A percentile compares a stretch with the other conserved stretches of the same genome.
These are phyloP conservation scores for Carcharodon carcharias DNA, from an alignment of 2,797 vertebrate genomes.

Conservation along the genomic window DNA sequence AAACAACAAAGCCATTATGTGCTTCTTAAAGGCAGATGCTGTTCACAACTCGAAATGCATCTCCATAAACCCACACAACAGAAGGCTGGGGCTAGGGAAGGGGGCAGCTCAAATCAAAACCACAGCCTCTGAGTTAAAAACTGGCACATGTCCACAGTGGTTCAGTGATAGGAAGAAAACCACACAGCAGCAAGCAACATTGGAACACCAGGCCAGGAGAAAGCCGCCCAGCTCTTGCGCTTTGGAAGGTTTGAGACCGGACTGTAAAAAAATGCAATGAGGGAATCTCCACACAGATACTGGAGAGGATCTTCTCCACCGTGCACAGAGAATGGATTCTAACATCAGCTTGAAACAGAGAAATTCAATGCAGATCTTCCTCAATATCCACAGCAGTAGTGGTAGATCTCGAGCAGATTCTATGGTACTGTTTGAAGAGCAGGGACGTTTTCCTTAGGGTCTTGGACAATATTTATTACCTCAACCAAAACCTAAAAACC, in stretches of 20 bases:
- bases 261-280: not conserved
- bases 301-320: not conserved
- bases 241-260: not conserved
- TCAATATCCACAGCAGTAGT: not conserved
- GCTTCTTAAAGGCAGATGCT: too few species aligned
- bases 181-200: too few species aligned
- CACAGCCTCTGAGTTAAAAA: not conserved
- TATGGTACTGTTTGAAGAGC: not conserved
- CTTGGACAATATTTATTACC: not conserved
- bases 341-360: not conserved
- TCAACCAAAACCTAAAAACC: not conserved
- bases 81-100: not conserved
- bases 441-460: not conserved
- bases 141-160: not conserved
- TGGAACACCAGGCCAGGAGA: not conserved
- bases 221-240: not conserved
- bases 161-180: not conserved
- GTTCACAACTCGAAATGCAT: not conserved
- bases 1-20: not conserved
- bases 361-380: not conserved
- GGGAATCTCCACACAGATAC: not conserved
- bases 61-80: not conserved
- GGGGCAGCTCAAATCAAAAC: not conserved
- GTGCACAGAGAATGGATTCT: not conserved
- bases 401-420: too few species aligned